Conservation (phyloP, 2,113 vertebrate species). For the Mesoclemmys tuberculata region DNA sequence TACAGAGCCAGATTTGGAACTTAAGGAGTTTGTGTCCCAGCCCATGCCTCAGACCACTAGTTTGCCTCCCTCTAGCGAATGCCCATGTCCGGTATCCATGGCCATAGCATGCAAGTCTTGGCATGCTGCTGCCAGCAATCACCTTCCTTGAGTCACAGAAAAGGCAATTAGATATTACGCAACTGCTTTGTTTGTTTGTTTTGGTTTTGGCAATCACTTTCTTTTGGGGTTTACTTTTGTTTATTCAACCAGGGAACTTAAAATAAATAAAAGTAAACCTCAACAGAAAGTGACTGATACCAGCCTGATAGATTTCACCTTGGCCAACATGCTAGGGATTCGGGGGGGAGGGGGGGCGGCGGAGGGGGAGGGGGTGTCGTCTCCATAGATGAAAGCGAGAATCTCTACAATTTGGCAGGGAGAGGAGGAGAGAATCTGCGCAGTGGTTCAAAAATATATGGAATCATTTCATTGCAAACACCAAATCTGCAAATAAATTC, state of each 20-base stretch:
- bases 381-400: not conserved
- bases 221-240: too few relatives aligned
- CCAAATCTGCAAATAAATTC: not conserved
- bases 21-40: not conserved
- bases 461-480: not conserved
- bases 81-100: not conserved
- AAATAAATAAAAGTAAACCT: not conserved
- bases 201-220: not conserved
- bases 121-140: not conserved
- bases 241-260: not conserved
- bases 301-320: not conserved
- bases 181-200: not conserved
- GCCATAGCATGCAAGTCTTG: accelerated
- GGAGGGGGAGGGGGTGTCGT: too few relatives aligned
- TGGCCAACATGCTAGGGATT: not conserved
- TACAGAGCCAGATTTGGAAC: not conserved
- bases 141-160: not conserved
- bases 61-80: slow-evolving; percentile 38
- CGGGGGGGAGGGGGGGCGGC: not conserved
- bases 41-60: not conserved
- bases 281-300: not conserved
- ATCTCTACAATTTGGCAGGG: not conserved
- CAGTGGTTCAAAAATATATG: not conserved
- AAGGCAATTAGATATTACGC: not conserved
- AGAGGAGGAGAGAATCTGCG: not conserved